Percentiles rank a stretch among this genome's conserved stretches.
phyloP scores from a whole-genome alignment of 2,888 invertebrate genomes.

The Chelonus formosanus region DNA sequence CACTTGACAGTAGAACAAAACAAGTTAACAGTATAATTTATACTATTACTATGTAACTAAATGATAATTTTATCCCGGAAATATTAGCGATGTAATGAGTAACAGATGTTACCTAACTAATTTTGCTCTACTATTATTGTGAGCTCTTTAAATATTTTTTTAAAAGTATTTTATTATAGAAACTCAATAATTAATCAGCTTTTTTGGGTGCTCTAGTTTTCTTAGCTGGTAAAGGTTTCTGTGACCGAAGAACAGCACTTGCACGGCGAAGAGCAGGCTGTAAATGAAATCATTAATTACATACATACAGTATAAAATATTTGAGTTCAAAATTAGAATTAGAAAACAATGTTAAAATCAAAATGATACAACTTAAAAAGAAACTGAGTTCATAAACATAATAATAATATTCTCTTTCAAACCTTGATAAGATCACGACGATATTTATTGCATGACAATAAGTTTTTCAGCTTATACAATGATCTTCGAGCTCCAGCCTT shows the following conservation, averaged over 20 bases:
- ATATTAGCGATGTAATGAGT: too few relatives aligned
- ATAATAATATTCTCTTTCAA: conserved; percentile 38
- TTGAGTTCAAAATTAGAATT: not conserved
- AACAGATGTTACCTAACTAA: not conserved
- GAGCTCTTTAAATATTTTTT: conserved; percentile 11
- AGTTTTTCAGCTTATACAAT: conserved; percentile 82
- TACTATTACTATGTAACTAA: not conserved
- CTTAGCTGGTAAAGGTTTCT: conserved; percentile 85
- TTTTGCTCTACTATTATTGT: conserved; percentile 17
- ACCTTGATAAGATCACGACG: conserved; percentile 87
- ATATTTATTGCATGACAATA: conserved; percentile 84
- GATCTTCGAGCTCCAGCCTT: conserved; percentile 90
- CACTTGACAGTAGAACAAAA: too few relatives aligned
- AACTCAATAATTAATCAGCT: conserved; percentile 73
- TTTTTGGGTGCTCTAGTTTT: conserved; percentile 82
- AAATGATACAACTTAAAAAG: not conserved
- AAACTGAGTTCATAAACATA: too few relatives aligned
- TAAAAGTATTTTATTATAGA: conserved; percentile 41
- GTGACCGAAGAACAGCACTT: conserved; percentile 91
- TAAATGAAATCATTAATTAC: conserved; percentile 21
- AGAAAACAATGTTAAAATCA: too few relatives aligned
- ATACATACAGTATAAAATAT: not conserved
- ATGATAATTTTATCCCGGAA: too few relatives aligned
- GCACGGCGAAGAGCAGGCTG: conserved; percentile 92
- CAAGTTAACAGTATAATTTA: not conserved